Base-by-base conservation (phyloP, 2,113 vertebrate species). In the Phrynosoma platyrhinos region DNA sequence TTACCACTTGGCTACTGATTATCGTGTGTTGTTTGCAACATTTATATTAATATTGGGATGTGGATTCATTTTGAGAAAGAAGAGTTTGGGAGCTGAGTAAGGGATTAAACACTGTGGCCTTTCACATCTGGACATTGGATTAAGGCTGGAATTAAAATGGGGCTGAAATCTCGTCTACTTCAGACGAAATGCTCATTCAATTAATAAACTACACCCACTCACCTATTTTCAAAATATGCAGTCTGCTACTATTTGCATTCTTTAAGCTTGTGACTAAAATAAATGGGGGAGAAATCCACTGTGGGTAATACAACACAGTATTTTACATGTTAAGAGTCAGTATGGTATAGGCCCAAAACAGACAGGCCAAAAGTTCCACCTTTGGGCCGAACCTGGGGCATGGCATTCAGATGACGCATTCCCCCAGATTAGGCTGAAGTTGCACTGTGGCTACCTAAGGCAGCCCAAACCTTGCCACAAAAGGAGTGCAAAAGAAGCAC, bases 101-200 rank as follows among this genome's bases (percentile, higher is more conserved):
- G 32, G 90, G 85, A 93, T 93, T 92, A 92, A 92, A 91, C 87
- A 79, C 36, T 89, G 83, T 12, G 88, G 47, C 5, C 64, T 90
- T 86, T 89, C 62, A 87, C 80, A 94, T 83, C 77, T 93, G 82
- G 91, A 91, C 13, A 78, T 78, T 47, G 71, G 90, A 42, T 83
- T 89, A 89, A 2, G 2, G 74, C 18, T 89, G 82, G 90, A 94
- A 94, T 91, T 82, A 40, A 93, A 94, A 86, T 78, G 75, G 91
- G 52, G 32, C 30, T 69, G 40, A 32, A 62, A 52, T 82, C 62
- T 86, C 90, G 76, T 86, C 92, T 90, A 82, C 69, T 93, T 94
- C 78, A 79, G 81, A 86, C 87, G 66, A 79, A 87, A 9, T 14
- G 14, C 68, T 91, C 89, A 2, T n/a, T 85, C 66, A 88, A 62